A percentile compares a stretch with the other conserved stretches of the same genome.
These are phyloP conservation scores for Arothron firmamentum DNA, from an alignment of 2,113 vertebrate genomes.

Conservation along the genomic window DNA sequence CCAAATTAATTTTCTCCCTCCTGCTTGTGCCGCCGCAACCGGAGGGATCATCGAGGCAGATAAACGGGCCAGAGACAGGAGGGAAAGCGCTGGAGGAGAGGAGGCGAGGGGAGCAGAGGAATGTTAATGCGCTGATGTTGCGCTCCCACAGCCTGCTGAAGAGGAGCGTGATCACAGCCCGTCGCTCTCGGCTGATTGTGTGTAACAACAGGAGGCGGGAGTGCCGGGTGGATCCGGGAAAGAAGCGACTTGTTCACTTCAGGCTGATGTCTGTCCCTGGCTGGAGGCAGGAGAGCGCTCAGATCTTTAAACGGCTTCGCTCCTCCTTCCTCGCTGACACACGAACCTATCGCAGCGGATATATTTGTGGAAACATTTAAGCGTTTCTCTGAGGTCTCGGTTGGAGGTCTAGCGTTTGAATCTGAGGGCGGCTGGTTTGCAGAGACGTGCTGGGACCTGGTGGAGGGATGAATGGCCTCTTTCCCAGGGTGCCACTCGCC, in stretches of 20 bases:
- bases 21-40: conserved; percentile 61
- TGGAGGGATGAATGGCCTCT: conserved; percentile 13
- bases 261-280: conserved; percentile 8
- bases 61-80: conserved; percentile 54
- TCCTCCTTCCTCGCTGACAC: too few relatives aligned
- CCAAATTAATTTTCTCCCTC: conserved; percentile 69
- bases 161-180: conserved; percentile 63
- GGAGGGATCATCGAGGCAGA: conserved; percentile 61
- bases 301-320: too few relatives aligned
- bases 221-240: conserved; percentile 31
- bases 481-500: too few relatives aligned
- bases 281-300: too few relatives aligned
- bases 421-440: neutral
- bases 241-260: conserved; percentile 25
- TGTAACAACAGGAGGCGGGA: conserved; percentile 19
- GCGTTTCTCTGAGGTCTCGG: too few relatives aligned
- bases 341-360: too few relatives aligned
- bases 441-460: conserved; percentile 26
- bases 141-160: conserved; percentile 60
- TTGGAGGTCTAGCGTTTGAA: too few relatives aligned
- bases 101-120: conserved; percentile 59
- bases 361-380: too few relatives aligned
- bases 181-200: conserved; percentile 27
- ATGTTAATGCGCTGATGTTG: conserved; percentile 70
- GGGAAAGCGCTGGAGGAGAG: conserved; percentile 56